phyloP scores from a whole-genome alignment of 2,888 invertebrate genomes.

The Sinhomidia bicolor region DNA sequence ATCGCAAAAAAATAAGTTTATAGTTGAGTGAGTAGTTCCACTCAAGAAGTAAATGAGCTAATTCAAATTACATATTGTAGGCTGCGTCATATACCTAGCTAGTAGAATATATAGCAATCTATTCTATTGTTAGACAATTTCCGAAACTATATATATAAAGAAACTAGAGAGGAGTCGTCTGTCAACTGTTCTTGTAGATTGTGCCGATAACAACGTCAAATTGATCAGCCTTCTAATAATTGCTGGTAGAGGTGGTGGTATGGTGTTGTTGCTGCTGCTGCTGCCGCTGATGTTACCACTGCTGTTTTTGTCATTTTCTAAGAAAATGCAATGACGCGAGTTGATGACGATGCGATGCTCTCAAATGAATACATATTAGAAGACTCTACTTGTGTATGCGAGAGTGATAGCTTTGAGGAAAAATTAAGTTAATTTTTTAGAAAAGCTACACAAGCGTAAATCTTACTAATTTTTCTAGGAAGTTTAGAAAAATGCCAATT shows the following conservation, averaged over 20 bases:
- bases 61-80: conserved; percentile 29
- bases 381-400: not conserved
- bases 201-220: conserved; percentile 20
- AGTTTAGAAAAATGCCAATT: no score
- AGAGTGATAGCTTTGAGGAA: not conserved
- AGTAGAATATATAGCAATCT: not conserved
- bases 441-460: not conserved
- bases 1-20: not conserved
- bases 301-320: not conserved
- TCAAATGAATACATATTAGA: not conserved
- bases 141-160: no score
- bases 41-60: conserved; percentile 34
- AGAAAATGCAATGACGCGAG: conserved; percentile 28
- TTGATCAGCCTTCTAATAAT: conserved; percentile 29
- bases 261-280: not conserved
- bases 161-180: not conserved
- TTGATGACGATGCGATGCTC: not conserved
- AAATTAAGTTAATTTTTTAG: conserved; percentile 31
- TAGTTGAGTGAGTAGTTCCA: conserved; percentile 35
- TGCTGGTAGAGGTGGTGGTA: no score
- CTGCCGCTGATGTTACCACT: not conserved
- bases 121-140: no score
- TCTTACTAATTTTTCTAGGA: not conserved
- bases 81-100: not conserved
- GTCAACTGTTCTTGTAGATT: conserved; percentile 35